Base-by-base conservation (phyloP, 2,113 vertebrate species). In the Cettia cetti region DNA sequence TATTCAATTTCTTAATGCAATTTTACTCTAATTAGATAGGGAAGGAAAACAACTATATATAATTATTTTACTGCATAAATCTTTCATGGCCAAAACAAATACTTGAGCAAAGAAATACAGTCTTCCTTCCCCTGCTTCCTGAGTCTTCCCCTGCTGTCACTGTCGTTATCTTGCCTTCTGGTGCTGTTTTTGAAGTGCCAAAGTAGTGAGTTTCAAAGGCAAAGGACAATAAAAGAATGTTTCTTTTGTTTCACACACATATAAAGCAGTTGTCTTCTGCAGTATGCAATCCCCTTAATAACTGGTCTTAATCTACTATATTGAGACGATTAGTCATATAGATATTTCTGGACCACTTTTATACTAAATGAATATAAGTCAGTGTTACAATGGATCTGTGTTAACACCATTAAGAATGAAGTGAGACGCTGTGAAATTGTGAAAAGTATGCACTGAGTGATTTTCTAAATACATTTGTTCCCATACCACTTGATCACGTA, bases 31-130 rank as follows among this genome's bases (percentile, higher is more conserved):
- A 92, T 92, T 79, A 74, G 42, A 50, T 50, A 65, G 28, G 16
- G 65, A 88, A 61, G 65, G 64, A 20, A 90, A 94, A 60, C 40
- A 76, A 47, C 72, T 77, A 10, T 53, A 31, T 84, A 28, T 89
- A 86, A 89, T 90, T 89, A 20, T 22, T 82, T 68, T 69, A 45
- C 33, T 56, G 35, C 39, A 90, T 86, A 61, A 96, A 96, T 95
- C 65, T 96, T 94, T 86, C 70, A 94, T 53, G 42, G 59, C 44
- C 37, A 40, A 39, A 85, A 35, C 61, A 92, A 83, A 49, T 35
- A 37, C 44, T 65, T 91, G 37, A 59, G 47, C 37, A 75, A 89
- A 95, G 65, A 78, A 86, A 83, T 60, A 40, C 1, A 7, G 28
- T 74, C 64, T 70, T 92, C 39, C 65, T 84, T 91, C 57, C 9